Percentiles rank a stretch among this genome's conserved stretches.
Evolutionary conservation across 2,888 invertebrate species (phyloP).

Genomic region (Brenthis ino): DNA sequence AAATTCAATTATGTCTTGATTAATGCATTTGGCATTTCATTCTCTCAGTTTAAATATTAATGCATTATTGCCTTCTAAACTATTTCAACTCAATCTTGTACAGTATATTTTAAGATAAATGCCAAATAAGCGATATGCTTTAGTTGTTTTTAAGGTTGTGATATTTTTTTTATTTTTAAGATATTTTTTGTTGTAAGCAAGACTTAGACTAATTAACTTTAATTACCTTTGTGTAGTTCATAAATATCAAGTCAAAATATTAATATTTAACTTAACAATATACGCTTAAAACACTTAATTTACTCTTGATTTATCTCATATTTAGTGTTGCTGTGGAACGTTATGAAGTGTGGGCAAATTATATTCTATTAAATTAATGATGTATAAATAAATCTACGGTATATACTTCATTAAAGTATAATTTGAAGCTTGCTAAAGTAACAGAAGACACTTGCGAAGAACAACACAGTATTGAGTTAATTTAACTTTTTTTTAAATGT

Average conservation of each 20-base stretch:
- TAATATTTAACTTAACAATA: neutral
- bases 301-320: too few species aligned
- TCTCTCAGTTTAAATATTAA: neutral
- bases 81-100: neutral
- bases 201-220: too few species aligned
- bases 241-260: slow-evolving; percentile 8
- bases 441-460: too few species aligned
- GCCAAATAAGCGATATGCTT: slow-evolving; percentile 38
- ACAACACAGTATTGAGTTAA: too few species aligned
- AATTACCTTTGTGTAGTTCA: neutral
- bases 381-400: too few species aligned
- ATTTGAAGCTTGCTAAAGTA: too few species aligned
- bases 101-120: slow-evolving; percentile 14
- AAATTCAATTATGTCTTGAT: too few species aligned
- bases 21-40: neutral
- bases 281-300: neutral
- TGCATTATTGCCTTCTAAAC: neutral
- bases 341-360: too few species aligned
- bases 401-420: too few species aligned
- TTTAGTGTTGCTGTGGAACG: too few species aligned
- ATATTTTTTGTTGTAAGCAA: neutral
- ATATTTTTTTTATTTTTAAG: slow-evolving; percentile 35
- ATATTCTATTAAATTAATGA: too few species aligned
- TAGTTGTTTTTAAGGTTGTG: slow-evolving; percentile 44
- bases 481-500: too few species aligned